Evolutionary conservation across 2,888 invertebrate genomes (phyloP), one percentile per base, ranked within the genome.

Genomic region (Xanthia togata): DNA sequence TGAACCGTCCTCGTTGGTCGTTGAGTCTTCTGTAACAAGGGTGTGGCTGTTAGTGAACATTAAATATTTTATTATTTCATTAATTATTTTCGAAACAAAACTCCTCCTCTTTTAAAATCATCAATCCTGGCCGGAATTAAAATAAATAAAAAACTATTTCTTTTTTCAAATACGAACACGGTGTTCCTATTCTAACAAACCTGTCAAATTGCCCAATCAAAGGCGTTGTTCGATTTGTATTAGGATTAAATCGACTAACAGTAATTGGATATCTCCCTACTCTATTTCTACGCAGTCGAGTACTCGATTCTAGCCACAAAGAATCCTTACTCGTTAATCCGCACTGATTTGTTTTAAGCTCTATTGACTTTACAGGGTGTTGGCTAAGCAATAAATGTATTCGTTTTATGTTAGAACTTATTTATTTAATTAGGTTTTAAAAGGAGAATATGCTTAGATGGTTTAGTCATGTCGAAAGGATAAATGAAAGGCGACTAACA

Each of bases 1-100:
- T 75, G 96, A 97, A 3, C 97, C 97, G 77, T 97, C 97, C 65
- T 97, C 98, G 95, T 97, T 98, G 94, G 96, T 98, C 71, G 97
- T 97, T 0, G 98, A 98, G 89, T 98, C 98, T 92, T 98, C 98
- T 98, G 97, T 81, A 97, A 97, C 93, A 95, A 96, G 60, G 55
- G 20, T 8, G 2, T 12, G 11, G 6, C 20, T 53, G 41, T 87
- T 87, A 87, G 55, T 67, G 67, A 31, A 5, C 17, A 20, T 14
- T 9, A 35, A 26, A 20, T n/a, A n/a, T n/a, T n/a, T n/a, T 57
- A 26, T 14, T 57, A 26, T 26, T 57, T 26, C 14, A 57, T 14
- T 26, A 57, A 26, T 57, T n/a, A n/a, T 53, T 53, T n/a, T n/a
- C n/a, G n/a, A n/a, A n/a, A 55, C 12, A 31, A 41, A 72, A 73